phyloP scores from a whole-genome alignment of 1,140 invertebrate species.

The Watersipora subatra region DNA sequence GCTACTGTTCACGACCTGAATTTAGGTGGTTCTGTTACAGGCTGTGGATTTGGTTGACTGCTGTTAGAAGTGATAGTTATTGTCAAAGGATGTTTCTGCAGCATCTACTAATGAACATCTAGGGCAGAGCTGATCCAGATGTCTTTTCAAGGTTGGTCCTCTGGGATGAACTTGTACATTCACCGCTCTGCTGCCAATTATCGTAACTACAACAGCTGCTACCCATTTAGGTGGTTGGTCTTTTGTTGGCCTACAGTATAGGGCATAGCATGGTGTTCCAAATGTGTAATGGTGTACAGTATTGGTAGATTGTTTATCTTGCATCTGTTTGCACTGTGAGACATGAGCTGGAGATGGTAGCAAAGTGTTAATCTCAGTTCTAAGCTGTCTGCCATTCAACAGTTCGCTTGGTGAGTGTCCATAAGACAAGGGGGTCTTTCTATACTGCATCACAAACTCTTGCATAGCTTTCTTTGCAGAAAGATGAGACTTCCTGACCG shows the following conservation, averaged over 20 bases:
- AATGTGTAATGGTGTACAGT: not conserved
- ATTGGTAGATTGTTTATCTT: not conserved
- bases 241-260: not conserved
- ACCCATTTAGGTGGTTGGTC: no score
- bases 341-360: constrained; percentile 3
- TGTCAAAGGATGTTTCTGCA: no score
- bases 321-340: not conserved
- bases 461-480: not conserved
- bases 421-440: constrained; percentile 2
- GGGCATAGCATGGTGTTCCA: not conserved
- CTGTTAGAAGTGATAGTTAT: no score
- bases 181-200: no score
- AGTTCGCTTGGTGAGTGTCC: constrained; percentile 4
- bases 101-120: no score
- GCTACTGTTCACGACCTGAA: no score
- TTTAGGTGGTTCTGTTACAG: no score
- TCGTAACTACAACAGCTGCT: no score
- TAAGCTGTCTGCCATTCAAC: not conserved
- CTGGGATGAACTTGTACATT: no score
- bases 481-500: not conserved
- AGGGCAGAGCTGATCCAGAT: no score
- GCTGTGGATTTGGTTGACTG: no score
- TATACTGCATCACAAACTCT: constrained; percentile 4
- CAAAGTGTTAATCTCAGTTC: not conserved
- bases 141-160: no score